phyloP scores from a whole-genome alignment of 2,113 vertebrate species.

The Catharus fuscescens region DNA sequence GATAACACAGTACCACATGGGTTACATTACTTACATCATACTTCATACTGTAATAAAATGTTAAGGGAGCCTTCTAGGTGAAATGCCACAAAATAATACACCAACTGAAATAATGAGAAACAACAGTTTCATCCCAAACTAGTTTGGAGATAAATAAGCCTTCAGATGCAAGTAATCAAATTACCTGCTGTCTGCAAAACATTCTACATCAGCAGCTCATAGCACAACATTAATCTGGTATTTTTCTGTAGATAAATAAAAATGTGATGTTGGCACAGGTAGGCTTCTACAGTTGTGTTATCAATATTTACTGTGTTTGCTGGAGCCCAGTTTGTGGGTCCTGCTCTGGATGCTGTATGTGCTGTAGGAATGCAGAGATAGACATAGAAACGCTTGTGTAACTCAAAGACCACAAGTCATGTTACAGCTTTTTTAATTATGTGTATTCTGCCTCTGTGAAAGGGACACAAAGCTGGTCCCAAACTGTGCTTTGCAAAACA shows the following conservation, averaged over 20 bases:
- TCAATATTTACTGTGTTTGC: background rate
- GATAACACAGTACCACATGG: background rate
- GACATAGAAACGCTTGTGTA: background rate
- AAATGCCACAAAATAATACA: background rate
- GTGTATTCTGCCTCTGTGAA: background rate
- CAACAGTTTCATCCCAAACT: background rate
- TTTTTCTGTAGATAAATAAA: background rate
- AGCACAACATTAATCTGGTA: background rate
- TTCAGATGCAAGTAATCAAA: background rate
- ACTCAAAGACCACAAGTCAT: background rate
- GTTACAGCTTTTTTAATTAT: background rate
- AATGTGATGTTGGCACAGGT: background rate
- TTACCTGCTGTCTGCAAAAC: background rate
- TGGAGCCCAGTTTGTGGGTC: background rate
- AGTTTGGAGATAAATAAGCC: background rate
- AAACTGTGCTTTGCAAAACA: background rate
- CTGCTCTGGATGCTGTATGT: background rate
- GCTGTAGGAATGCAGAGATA: background rate
- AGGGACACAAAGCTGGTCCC: background rate
- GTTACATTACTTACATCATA: background rate
- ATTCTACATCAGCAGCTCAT: background rate
- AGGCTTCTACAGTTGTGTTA: background rate
- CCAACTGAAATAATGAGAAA: background rate
- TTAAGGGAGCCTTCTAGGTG: background rate
- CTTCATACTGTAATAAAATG: background rate